Evolutionary conservation across 2,113 vertebrate genomes (phyloP).

Genomic region (Phylloscopus trochilus): DNA sequence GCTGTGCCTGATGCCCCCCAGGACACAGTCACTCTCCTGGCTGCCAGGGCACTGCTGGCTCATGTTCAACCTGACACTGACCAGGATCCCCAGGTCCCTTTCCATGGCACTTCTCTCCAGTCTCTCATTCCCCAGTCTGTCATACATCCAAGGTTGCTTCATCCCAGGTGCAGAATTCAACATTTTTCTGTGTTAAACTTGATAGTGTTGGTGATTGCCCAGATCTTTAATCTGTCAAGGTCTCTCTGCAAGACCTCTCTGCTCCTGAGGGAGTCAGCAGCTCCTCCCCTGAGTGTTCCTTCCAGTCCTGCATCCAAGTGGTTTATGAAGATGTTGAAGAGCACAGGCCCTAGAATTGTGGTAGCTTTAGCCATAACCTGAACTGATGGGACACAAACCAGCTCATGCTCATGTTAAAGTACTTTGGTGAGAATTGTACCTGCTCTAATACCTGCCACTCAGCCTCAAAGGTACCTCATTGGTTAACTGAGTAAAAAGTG

Average conservation of each 20-base stretch:
- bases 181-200: background rate
- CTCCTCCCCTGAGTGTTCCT: background rate
- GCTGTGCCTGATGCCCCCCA: fast-evolving
- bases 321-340: background rate
- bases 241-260: background rate
- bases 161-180: fast-evolving
- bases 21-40: fast-evolving
- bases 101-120: background rate
- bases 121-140: background rate
- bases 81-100: background rate
- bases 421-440: background rate
- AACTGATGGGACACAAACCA: background rate
- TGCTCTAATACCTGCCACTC: background rate
- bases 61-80: fast-evolving
- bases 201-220: background rate
- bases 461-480: background rate
- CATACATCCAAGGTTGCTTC: background rate
- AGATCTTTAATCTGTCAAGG: background rate
- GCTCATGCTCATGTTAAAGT: background rate
- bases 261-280: background rate
- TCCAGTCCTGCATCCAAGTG: background rate
- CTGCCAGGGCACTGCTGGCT: background rate
- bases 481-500: background rate
- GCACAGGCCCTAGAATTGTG: background rate
- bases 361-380: background rate